Conservation (phyloP, 2,888 invertebrate species). For the Chrysopilus asiliformis region DNA sequence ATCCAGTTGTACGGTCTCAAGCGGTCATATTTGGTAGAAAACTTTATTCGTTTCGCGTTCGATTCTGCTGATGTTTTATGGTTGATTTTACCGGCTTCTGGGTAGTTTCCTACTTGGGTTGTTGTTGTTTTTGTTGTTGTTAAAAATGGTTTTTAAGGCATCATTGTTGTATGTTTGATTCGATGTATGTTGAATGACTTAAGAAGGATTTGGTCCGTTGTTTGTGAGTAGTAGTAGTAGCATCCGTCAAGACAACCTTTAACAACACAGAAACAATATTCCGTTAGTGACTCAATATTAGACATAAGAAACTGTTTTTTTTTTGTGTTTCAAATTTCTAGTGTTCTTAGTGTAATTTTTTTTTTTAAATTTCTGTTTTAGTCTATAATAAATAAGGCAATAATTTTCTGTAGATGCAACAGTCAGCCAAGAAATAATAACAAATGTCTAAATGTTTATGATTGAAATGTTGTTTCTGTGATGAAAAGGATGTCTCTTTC, state of each 20-base stretch:
- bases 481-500: constrained; percentile 35
- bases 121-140: constrained; percentile 8
- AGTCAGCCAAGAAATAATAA: not conserved
- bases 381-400: constrained; percentile 1
- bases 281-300: constrained; percentile 28
- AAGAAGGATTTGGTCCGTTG: not conserved
- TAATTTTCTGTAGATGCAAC: not conserved
- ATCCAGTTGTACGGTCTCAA: too few species aligned
- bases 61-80: constrained; percentile 8
- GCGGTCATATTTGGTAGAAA: too few species aligned
- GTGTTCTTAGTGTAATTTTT: constrained; percentile 7
- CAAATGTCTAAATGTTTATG: constrained; percentile 24
- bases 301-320: constrained; percentile 5
- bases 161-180: constrained; percentile 11
- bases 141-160: too few species aligned
- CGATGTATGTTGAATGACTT: constrained; percentile 11
- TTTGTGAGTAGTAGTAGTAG: constrained; percentile 18
- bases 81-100: constrained; percentile 10
- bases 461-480: constrained; percentile 41
- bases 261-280: constrained; percentile 43
- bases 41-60: constrained; percentile 8
- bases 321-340: constrained; percentile 1
- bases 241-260: constrained; percentile 42
- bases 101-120: constrained; percentile 7
- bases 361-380: constrained; percentile 14